Conservation (phyloP, 1,140 invertebrate genomes). For the Arion vulgaris region DNA sequence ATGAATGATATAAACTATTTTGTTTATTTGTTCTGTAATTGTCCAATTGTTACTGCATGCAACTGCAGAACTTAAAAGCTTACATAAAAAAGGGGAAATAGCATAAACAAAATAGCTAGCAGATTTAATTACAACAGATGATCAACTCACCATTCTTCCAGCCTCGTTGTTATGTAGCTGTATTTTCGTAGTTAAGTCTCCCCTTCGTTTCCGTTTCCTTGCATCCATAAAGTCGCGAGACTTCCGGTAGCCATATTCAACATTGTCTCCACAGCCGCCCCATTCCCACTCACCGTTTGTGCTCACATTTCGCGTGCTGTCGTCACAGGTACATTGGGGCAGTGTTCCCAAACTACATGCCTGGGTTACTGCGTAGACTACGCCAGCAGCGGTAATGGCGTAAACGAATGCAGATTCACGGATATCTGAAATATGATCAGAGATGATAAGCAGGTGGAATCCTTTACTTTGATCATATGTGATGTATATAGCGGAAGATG, state of each 20-base stretch:
- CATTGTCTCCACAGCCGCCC: conserved; percentile 96
- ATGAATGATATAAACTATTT: no score
- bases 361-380: conserved; percentile 87
- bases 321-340: conserved; percentile 68
- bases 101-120: no score
- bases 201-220: conserved; percentile 77
- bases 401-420: conserved; percentile 94
- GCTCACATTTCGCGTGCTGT: conserved; percentile 59
- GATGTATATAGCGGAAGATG: not conserved
- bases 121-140: no score
- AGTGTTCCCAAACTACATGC: conserved; percentile 78
- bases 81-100: no score
- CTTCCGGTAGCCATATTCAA: conserved; percentile 95
- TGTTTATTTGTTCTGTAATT: no score
- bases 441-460: not conserved
- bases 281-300: conserved; percentile 92
- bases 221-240: conserved; percentile 93
- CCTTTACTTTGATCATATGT: not conserved
- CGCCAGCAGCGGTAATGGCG: conserved; percentile 89
- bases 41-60: no score
- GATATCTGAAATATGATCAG: conserved; percentile 79
- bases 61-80: no score
- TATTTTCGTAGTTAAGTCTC: conserved; percentile 67
- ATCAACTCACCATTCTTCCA: conserved; percentile 64
- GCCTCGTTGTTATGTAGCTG: conserved; percentile 72